Evolutionary conservation across 2,113 vertebrate species (phyloP), one percentile per base, ranked within the genome.

Genomic region (Oxyruncus cristatus): DNA sequence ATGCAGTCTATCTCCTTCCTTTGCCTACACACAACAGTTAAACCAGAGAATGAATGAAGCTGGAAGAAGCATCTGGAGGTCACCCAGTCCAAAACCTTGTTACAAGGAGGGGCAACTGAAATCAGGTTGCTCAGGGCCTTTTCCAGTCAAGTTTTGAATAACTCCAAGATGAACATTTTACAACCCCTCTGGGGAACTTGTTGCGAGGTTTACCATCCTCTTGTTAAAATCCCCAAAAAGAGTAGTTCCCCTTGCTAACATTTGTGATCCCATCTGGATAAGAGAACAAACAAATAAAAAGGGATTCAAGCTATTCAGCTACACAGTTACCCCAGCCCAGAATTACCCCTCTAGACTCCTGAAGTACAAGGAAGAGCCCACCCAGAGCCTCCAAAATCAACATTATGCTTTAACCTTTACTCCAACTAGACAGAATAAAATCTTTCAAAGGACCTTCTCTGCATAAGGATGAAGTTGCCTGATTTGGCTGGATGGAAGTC

Each of bases 71-170:
- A 2, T 67, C 32, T 81, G 35, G 32, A 81, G 21, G 15, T 49
- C n/a, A 14, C 12, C 12, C n/a, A 2, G 5, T 86, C 23, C 11
- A 83, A 30, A 1, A 1, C 5, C 14, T 44, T 39, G 3, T n/a
- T 84, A 22, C 44, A 72, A 50, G 24, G 44, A 81, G 8, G 1
- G 24, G 2, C 2, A 67, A 56, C 6, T 66, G 53, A 52, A 12
- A 61, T 56, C 12, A 41, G 17, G 5, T 81, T 73, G 12, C 14
- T 92, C 42, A 82, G 17, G 42, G 15, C 1, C 3, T 62, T 70
- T 83, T 77, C 22, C 18, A 62, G 14, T 41, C 14, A 62, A 30
- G 6, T 17, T 89, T n/a, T 73, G 11, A 80, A 47, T 14, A 44
- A 3, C 10, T 86, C 3, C 18, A 22, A 39, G 10, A 53, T 32